phyloP scores from a whole-genome alignment of 2,113 vertebrate genomes.

The Cyanistes caeruleus region DNA sequence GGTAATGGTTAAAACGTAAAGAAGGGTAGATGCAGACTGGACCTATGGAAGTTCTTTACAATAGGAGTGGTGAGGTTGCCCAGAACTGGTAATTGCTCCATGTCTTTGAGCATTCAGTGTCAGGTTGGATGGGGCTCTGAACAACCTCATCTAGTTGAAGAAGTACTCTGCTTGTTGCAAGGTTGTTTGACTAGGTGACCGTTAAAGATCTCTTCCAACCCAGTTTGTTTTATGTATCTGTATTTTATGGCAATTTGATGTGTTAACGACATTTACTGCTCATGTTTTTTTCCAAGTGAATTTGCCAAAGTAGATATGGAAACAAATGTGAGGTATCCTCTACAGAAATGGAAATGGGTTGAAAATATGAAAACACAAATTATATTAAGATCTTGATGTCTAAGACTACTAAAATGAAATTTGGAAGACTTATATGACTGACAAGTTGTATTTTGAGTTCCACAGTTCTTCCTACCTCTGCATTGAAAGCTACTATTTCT shows the following conservation, averaged over 20 bases:
- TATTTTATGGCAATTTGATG: not conserved
- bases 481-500: not conserved
- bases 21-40: too few species aligned
- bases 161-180: not conserved
- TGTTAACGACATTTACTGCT: accelerated
- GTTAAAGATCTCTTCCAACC: not conserved
- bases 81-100: not conserved
- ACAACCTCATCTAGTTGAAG: not conserved
- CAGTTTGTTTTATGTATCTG: not conserved
- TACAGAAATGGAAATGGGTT: not conserved
- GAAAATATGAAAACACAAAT: not conserved
- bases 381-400: not conserved
- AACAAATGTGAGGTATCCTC: not conserved
- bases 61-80: not conserved
- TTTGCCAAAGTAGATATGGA: not conserved
- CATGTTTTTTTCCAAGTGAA: not conserved
- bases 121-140: not conserved
- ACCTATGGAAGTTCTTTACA: not conserved
- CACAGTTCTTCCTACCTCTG: not conserved
- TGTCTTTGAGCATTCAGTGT: not conserved
- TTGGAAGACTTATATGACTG: not conserved
- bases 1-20: not conserved
- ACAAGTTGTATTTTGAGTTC: not conserved
- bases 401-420: not conserved
- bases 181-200: not conserved